Percentiles rank a stretch among this genome's conserved stretches.
These are phyloP conservation scores for Cydia strobilella DNA, from an alignment of 1,140 invertebrate genomes.

Conservation along the genomic window DNA sequence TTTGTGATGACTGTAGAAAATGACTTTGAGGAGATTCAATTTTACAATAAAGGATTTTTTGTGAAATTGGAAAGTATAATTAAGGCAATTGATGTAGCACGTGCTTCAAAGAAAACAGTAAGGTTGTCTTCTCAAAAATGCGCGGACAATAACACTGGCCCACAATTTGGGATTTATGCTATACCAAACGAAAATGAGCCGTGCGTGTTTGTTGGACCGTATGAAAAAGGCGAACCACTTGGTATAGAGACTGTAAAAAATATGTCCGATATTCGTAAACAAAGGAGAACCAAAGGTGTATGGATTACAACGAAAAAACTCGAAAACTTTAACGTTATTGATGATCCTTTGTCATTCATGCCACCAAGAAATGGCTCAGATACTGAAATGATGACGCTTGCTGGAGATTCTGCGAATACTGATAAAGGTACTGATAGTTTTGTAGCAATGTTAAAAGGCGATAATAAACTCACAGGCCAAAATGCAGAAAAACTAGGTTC, in stretches of 20 bases:
- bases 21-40: constrained; percentile 70
- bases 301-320: constrained; percentile 70
- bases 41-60: constrained; percentile 69
- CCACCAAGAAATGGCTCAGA: constrained; percentile 39
- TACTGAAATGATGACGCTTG: constrained; percentile 44
- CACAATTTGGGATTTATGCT: constrained; percentile 72
- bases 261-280: constrained; percentile 33
- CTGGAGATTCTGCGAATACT: constrained; percentile 33
- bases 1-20: constrained; percentile 73
- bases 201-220: constrained; percentile 70
- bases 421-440: not conserved
- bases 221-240: constrained; percentile 62
- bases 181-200: constrained; percentile 57
- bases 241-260: constrained; percentile 67
- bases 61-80: constrained; percentile 68
- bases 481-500: constrained; percentile 20
- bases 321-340: constrained; percentile 65
- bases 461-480: not conserved
- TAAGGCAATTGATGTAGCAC: constrained; percentile 63
- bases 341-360: constrained; percentile 68
- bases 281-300: constrained; percentile 56
- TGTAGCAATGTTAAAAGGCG: not conserved
- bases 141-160: constrained; percentile 40
- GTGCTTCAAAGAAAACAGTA: constrained; percentile 64
- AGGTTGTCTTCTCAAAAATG: constrained; percentile 63